Evolutionary conservation across 2,888 invertebrate species (phyloP).

Genomic region (Diachrysia chrysitis): DNA sequence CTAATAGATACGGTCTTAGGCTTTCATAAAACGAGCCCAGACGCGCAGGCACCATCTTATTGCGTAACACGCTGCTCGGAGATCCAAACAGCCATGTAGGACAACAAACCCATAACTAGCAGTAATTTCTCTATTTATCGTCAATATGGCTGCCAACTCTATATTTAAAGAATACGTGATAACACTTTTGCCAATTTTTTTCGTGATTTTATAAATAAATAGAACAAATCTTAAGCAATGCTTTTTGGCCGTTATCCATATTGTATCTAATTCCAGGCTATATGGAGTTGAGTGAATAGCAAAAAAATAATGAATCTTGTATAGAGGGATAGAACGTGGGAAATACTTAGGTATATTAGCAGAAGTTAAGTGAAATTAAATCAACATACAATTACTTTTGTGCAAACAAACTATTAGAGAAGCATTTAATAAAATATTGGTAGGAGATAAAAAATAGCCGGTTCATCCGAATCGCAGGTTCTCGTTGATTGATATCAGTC

Average conservation of each 20-base stretch:
- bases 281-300: not conserved
- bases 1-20: conserved; percentile 48
- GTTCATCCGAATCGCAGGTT: no score
- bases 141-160: conserved; percentile 59
- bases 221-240: not conserved
- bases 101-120: conserved; percentile 71
- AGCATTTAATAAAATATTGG: no score
- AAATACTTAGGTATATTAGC: not conserved
- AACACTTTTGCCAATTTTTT: conserved; percentile 26
- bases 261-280: conserved; percentile 7
- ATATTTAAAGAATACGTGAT: conserved; percentile 36
- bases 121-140: conserved; percentile 48
- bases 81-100: conserved; percentile 66
- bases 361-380: not conserved
- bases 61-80: conserved; percentile 62
- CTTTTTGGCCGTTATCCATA: conserved; percentile 9
- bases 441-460: no score
- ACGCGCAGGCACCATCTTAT: conserved; percentile 74
- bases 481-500: not conserved
- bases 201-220: conserved; percentile 9
- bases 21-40: conserved; percentile 67
- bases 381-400: no score
- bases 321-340: not conserved
- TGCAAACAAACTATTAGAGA: no score
- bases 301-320: not conserved